Evolutionary conservation across 2,797 vertebrate species (phyloP).

Genomic region (Ctenosaura bakeri): DNA sequence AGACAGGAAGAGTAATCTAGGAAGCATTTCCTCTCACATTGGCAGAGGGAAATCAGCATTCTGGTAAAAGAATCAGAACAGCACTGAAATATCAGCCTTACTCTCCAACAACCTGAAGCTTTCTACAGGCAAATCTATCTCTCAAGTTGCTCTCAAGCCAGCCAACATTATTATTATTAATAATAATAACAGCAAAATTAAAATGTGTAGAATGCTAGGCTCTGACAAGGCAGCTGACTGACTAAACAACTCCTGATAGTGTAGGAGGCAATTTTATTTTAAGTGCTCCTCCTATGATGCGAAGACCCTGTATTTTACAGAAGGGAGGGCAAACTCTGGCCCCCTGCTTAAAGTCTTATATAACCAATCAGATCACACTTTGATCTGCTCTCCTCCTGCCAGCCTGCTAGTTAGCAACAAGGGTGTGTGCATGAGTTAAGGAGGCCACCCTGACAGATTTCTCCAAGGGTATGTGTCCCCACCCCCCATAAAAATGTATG

Average conservation of each 20-base stretch:
- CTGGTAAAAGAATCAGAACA: neutral
- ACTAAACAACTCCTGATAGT: too few relatives aligned
- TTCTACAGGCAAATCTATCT: neutral
- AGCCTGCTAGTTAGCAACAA: neutral
- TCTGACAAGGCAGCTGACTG: neutral
- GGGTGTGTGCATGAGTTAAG: too few relatives aligned
- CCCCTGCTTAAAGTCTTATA: neutral
- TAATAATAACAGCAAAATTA: too few relatives aligned
- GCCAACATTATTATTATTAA: neutral
- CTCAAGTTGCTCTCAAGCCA: neutral
- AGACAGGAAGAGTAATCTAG: neutral
- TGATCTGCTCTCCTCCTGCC: neutral
- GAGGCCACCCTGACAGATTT: neutral
- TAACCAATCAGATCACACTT: neutral
- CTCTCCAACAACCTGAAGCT: neutral
- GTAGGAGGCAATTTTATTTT: too few relatives aligned
- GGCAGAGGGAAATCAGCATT: neutral
- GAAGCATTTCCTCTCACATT: neutral
- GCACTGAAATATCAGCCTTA: neutral
- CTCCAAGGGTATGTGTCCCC: neutral
- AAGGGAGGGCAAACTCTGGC: too few relatives aligned
- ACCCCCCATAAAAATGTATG: neutral
- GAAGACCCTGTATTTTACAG: neutral
- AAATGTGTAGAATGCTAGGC: neutral
- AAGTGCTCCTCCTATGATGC: too few relatives aligned